phyloP scores from a whole-genome alignment of 2,113 vertebrate genomes.

The Plestiodon gilberti region DNA sequence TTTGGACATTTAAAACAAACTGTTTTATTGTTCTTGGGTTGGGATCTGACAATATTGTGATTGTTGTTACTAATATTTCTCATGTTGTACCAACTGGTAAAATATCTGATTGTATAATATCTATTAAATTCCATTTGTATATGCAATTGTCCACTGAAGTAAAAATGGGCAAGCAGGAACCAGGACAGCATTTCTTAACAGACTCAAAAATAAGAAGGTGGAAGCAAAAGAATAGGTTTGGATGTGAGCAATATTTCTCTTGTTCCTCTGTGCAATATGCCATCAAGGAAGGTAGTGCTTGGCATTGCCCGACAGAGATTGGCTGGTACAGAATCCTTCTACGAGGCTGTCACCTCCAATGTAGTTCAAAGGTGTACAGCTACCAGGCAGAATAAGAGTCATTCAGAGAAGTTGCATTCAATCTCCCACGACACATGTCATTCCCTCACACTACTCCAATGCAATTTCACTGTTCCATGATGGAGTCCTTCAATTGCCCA shows the following conservation, averaged over 20 bases:
- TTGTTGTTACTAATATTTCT: background rate
- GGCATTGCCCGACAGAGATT: background rate
- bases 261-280: background rate
- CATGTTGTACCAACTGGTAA: background rate
- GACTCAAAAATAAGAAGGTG: background rate
- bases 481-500: background rate
- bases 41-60: background rate
- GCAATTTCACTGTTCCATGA: constrained; percentile 13
- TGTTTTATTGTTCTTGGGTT: background rate
- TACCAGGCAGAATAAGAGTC: background rate
- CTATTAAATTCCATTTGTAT: too few relatives aligned
- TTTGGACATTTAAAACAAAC: too few relatives aligned
- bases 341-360: background rate
- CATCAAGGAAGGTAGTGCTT: background rate
- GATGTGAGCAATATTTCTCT: background rate
- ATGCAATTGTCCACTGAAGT: background rate
- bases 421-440: constrained; percentile 4
- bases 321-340: background rate
- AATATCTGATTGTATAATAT: background rate
- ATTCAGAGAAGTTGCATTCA: constrained; percentile 5
- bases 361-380: constrained; percentile 11
- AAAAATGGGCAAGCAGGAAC: background rate
- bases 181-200: background rate
- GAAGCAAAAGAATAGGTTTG: background rate
- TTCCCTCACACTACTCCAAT: background rate